These are phyloP conservation scores for Lepus townsendii DNA, from an alignment of 2,797 vertebrate genomes.

Conservation along the genomic window DNA sequence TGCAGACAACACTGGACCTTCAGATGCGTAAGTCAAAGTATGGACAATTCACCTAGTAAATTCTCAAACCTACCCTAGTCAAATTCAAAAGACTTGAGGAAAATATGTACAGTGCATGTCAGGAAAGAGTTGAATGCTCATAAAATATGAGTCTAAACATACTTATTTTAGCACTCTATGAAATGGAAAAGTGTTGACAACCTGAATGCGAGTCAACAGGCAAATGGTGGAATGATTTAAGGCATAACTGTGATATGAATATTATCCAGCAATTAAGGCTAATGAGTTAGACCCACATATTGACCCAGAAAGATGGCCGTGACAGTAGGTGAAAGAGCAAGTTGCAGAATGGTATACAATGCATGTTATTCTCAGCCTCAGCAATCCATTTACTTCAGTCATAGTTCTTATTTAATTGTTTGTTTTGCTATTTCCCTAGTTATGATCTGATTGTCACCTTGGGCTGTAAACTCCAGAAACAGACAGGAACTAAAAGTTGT, in stretches of 20 bases:
- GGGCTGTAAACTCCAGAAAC: background rate
- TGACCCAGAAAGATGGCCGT: background rate
- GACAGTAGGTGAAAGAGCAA: background rate
- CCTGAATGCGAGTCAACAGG: background rate
- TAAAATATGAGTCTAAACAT: background rate
- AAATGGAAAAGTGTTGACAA: slow-evolving; percentile 6
- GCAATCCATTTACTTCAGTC: background rate
- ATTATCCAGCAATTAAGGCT: slow-evolving; percentile 1
- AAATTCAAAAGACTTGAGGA: background rate
- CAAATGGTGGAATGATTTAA: background rate
- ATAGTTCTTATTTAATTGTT: background rate
- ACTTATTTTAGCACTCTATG: background rate
- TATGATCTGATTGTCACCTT: background rate
- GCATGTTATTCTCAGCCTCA: background rate
- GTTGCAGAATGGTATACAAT: background rate
- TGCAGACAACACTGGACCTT: background rate
- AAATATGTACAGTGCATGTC: background rate
- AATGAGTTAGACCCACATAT: background rate
- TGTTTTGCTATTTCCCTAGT: slow-evolving; percentile 14
- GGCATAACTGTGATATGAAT: background rate
- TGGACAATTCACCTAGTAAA: background rate
- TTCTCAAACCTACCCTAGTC: background rate
- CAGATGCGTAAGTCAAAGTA: background rate
- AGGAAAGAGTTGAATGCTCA: background rate
- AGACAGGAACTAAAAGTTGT: slow-evolving; percentile 10